These are phyloP conservation scores for Osmoderma eremita DNA, from an alignment of 2,888 invertebrate species.

Conservation along the genomic window DNA sequence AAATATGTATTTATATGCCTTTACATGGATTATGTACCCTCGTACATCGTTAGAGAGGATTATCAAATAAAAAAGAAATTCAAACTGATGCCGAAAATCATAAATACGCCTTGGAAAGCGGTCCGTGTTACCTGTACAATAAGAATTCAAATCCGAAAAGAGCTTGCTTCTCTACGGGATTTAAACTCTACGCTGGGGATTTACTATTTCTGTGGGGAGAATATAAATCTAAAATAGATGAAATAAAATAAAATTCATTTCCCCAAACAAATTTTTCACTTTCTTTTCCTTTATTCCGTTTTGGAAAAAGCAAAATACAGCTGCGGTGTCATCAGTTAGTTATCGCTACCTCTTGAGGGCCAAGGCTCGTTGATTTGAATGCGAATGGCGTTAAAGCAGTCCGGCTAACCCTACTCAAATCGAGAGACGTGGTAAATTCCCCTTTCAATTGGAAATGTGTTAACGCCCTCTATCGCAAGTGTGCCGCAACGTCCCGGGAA, in stretches of 20 bases:
- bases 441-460: conserved; percentile 8
- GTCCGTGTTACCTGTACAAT: too few relatives aligned
- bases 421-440: conserved; percentile 31
- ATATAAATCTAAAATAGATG: too few relatives aligned
- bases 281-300: not conserved
- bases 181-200: too few relatives aligned
- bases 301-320: not conserved
- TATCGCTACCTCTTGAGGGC: conserved; percentile 20
- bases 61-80: not conserved
- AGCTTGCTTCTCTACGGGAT: too few relatives aligned
- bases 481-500: not conserved
- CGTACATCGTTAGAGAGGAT: not conserved
- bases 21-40: not conserved
- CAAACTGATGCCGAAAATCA: not conserved
- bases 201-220: too few relatives aligned
- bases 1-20: not conserved
- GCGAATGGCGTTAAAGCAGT: conserved; percentile 29
- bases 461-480: conserved; percentile 5
- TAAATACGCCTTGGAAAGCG: not conserved
- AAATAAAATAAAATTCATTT: too few relatives aligned
- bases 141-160: too few relatives aligned
- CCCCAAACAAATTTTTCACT: too few relatives aligned
- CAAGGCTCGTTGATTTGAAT: conserved; percentile 24
- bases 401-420: conserved; percentile 35
- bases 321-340: conserved; percentile 7